Conservation (phyloP, 2,797 vertebrate species). For the Hypotaenidia okinawae region DNA sequence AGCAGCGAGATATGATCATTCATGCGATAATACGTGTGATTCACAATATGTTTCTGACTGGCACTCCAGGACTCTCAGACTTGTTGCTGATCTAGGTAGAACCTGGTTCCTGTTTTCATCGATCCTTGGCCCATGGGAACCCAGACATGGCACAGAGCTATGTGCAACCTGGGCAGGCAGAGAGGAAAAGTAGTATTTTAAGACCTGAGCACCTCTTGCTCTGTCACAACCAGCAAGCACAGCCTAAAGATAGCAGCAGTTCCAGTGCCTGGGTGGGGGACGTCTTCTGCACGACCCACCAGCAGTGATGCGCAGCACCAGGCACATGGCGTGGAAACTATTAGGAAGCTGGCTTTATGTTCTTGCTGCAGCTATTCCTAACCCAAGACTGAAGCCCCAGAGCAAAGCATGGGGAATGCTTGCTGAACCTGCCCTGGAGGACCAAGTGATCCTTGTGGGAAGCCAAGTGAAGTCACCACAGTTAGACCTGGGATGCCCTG, state of each 20-base stretch:
- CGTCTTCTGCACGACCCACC: background rate
- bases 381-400: background rate
- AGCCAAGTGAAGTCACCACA: background rate
- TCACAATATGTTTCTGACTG: constrained; percentile 21
- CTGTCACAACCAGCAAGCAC: background rate
- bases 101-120: background rate
- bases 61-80: background rate
- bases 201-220: background rate
- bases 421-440: background rate
- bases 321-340: background rate
- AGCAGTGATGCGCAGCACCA: background rate
- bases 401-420: background rate
- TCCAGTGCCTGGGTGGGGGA: background rate
- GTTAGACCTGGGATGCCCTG: background rate
- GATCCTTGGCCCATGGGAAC: background rate
- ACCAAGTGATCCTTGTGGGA: background rate
- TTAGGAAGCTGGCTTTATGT: background rate
- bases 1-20: background rate
- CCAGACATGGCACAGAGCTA: rapidly evolving
- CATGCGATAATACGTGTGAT: background rate
- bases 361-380: background rate
- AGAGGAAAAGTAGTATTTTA: background rate
- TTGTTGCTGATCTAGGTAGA: background rate
- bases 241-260: background rate
- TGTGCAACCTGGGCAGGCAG: background rate